Evolutionary conservation across 1,140 invertebrate genomes (phyloP).

Genomic region (Drosophila gunungcola): DNA sequence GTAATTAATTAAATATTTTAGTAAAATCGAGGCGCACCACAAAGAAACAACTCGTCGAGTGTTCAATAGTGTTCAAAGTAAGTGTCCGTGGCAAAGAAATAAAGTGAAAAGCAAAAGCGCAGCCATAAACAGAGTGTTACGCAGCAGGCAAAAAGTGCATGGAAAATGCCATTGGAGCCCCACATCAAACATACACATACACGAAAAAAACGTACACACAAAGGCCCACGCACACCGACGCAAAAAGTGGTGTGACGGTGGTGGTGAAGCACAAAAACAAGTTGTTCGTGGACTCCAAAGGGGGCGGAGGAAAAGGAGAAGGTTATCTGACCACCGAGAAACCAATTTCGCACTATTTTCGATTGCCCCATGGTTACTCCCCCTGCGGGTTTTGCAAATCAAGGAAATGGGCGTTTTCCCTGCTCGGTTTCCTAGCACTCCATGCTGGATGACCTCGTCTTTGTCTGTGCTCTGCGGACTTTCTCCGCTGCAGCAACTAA

Average conservation of each 20-base stretch:
- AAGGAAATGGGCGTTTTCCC: conserved; percentile 72
- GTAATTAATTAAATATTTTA: conserved; percentile 66
- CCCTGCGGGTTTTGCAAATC: background rate
- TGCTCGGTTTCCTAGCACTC: conserved; percentile 9
- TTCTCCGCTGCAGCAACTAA: conserved; percentile 52
- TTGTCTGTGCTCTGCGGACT: conserved; percentile 57
- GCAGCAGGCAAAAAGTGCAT: conserved; percentile 59
- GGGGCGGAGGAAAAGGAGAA: conserved; percentile 1
- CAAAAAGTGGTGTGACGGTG: conserved; percentile 25
- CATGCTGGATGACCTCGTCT: conserved; percentile 31
- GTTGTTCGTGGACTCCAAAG: conserved; percentile 44
- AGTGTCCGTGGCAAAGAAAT: conserved; percentile 29
- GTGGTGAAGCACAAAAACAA: conserved; percentile 73
- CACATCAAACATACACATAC: conserved; percentile 48
- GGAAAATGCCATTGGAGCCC: conserved; percentile 69
- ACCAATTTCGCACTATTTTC: conserved; percentile 25
- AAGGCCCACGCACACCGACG: conserved; percentile 33
- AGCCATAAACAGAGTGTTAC: conserved; percentile 51
- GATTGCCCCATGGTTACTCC: conserved; percentile 31
- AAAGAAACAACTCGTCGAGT: conserved; percentile 27
- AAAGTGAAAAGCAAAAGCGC: background rate
- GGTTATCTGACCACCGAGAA: conserved; percentile 25
- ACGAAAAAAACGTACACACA: conserved; percentile 40
- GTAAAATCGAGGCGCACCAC: conserved; percentile 40
- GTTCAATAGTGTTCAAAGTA: conserved; percentile 48